Base-by-base conservation (phyloP, 2,888 invertebrate genomes). In the Julus scandinavius region DNA sequence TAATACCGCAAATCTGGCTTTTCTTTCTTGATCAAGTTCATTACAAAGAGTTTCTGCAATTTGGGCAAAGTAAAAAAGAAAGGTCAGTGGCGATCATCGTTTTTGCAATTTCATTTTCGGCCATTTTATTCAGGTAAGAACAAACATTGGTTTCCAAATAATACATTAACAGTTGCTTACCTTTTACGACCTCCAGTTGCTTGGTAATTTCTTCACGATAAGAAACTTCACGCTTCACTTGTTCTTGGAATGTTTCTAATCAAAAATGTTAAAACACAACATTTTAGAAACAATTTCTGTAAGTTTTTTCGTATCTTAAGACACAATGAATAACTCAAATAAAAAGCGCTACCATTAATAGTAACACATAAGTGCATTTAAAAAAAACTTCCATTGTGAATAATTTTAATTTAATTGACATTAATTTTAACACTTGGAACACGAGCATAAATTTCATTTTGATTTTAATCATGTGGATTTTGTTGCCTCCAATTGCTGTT, bases 111-210 rank as follows among this genome's bases (percentile, higher is more conserved):
- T 63, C 63, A 63, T 63, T 63, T 63, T 63, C 63, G 63, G 7
- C 40, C 38, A 84, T 84, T 84, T 83, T 84, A n/a, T n/a, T 84
- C 84, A 38, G 40, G 86, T 86, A 49, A 85, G 40, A n/a, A n/a
- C 20, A 85, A 17, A 29, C 2, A 6, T 83, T 11, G 85, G 50
- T 41, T 86, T 86, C n/a, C n/a, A 49, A 86, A n/a, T 38, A n/a
- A 4, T 38, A 85, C 15, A 45, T 45, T 85, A n/a, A 2, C 9
- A 15, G 0, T 63, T n/a, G 20, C 89, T 89, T 90, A 92, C 92
- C 92, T 91, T 91, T 90, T 84, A 92, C 91, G 80, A 92, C 90
- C 88, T 92, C 91, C 49, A 92, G 90, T 89, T 92, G 92, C 90
- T 91, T 91, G 0, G 91, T 91, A 88, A 92, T 91, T 86, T 92